Evolutionary conservation across 2,888 invertebrate species (phyloP).

Genomic region (Ennomos fuscantarius): DNA sequence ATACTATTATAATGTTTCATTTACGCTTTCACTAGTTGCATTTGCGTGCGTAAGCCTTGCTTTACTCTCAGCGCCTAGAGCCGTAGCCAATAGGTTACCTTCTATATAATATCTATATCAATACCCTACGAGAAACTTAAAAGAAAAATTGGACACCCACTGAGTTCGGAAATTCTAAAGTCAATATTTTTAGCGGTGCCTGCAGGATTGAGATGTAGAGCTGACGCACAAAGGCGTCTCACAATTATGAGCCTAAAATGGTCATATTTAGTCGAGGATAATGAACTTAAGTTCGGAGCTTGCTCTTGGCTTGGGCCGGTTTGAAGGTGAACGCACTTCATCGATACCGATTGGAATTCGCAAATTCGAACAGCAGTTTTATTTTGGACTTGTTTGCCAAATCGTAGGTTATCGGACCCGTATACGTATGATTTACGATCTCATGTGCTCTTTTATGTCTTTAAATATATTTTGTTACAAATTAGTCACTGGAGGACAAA

Average conservation of each 20-base stretch:
- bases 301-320: constrained; percentile 72
- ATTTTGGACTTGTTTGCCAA: constrained; percentile 73
- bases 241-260: constrained; percentile 60
- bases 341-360: constrained; percentile 70
- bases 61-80: constrained; percentile 10
- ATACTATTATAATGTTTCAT: constrained; percentile 71
- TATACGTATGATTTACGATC: constrained; percentile 62
- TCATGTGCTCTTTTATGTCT: constrained; percentile 52
- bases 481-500: constrained; percentile 24
- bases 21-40: constrained; percentile 68
- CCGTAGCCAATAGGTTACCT: no score
- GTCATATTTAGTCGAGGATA: constrained; percentile 70
- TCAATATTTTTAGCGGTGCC: constrained; percentile 6
- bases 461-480: constrained; percentile 20
- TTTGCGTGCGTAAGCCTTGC: constrained; percentile 28
- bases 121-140: background rate
- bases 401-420: constrained; percentile 75
- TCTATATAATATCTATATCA: constrained; percentile 5
- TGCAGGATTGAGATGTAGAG: constrained; percentile 36
- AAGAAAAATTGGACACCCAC: background rate
- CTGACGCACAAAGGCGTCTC: constrained; percentile 43
- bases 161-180: background rate
- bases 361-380: constrained; percentile 65
- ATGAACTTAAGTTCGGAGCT: constrained; percentile 71
- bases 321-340: constrained; percentile 78